A percentile compares a stretch with the other conserved stretches of the same genome.
phyloP scores from a whole-genome alignment of 1,140 invertebrate genomes.

The Drosophila ercepeae region DNA sequence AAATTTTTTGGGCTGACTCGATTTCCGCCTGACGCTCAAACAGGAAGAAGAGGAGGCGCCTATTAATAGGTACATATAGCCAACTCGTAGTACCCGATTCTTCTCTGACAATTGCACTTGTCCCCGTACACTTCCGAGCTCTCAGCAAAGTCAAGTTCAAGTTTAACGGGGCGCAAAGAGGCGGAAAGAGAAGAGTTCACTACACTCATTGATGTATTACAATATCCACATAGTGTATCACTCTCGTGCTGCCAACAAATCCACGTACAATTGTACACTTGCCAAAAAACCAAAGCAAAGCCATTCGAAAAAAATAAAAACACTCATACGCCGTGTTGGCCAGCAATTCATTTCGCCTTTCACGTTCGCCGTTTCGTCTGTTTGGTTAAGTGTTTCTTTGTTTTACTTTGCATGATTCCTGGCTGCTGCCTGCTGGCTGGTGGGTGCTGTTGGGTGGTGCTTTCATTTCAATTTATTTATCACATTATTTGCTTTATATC shows the following conservation, averaged over 20 bases:
- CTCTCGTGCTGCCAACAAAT: constrained; percentile 11
- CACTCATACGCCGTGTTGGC: constrained; percentile 59
- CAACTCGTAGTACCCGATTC: background rate
- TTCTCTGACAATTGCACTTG: constrained; percentile 45
- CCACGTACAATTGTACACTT: constrained; percentile 40
- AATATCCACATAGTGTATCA: background rate
- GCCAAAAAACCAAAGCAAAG: constrained; percentile 46
- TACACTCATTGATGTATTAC: constrained; percentile 14
- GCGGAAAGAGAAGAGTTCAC: constrained; percentile 19
- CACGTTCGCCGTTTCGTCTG: constrained; percentile 39
- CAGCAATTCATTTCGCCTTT: constrained; percentile 43
- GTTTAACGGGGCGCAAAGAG: constrained; percentile 34
- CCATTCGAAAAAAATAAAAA: constrained; percentile 23
- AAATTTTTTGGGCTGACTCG: constrained; percentile 35
- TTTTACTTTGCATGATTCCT: constrained; percentile 17
- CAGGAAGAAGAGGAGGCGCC: constrained; percentile 57
- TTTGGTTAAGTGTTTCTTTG: constrained; percentile 74
- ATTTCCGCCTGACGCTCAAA: constrained; percentile 59
- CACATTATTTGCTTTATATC: constrained; percentile 60
- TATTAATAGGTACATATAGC: constrained; percentile 47
- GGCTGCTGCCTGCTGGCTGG: constrained; percentile 23
- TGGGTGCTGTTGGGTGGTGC: constrained; percentile 11
- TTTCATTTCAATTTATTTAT: constrained; percentile 51
- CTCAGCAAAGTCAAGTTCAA: constrained; percentile 70
- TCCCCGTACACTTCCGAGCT: constrained; percentile 32